phyloP scores from a whole-genome alignment of 2,113 vertebrate species.

The Cyprichromis sp. region DNA sequence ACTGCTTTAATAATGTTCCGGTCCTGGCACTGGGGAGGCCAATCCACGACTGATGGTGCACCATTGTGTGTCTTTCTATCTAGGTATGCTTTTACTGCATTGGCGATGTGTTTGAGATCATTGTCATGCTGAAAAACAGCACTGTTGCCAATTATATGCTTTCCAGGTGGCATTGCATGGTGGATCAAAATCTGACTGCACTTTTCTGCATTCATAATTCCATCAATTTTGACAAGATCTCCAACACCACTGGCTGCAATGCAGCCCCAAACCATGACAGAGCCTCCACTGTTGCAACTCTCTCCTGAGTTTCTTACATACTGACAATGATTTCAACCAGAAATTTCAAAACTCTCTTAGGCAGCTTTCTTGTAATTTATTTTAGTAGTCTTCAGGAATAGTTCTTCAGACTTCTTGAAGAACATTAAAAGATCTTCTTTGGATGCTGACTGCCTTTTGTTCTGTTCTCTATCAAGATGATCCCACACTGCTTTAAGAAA shows the following conservation, averaged over 20 bases:
- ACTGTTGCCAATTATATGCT: background rate
- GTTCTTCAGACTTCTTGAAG: background rate
- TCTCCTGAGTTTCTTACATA: background rate
- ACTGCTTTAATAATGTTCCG: background rate
- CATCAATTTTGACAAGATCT: background rate
- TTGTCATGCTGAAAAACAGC: background rate
- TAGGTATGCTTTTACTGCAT: background rate
- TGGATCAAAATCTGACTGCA: background rate
- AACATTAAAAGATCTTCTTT: background rate
- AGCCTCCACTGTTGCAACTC: background rate
- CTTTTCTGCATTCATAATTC: background rate
- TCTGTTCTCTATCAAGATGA: background rate
- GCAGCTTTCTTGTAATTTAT: background rate
- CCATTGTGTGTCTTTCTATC: background rate
- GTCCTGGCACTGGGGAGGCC: background rate
- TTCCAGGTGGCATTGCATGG: background rate
- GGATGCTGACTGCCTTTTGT: background rate
- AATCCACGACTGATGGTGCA: background rate
- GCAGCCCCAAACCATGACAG: background rate
- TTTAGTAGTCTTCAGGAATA: background rate
- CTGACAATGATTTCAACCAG: background rate
- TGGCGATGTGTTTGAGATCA: background rate
- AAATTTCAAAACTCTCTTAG: background rate
- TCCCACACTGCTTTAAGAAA: background rate
- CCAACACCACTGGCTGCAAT: background rate